Evolutionary conservation across 2,888 invertebrate genomes (phyloP).

Genomic region (Lasioglossum pauxillum): DNA sequence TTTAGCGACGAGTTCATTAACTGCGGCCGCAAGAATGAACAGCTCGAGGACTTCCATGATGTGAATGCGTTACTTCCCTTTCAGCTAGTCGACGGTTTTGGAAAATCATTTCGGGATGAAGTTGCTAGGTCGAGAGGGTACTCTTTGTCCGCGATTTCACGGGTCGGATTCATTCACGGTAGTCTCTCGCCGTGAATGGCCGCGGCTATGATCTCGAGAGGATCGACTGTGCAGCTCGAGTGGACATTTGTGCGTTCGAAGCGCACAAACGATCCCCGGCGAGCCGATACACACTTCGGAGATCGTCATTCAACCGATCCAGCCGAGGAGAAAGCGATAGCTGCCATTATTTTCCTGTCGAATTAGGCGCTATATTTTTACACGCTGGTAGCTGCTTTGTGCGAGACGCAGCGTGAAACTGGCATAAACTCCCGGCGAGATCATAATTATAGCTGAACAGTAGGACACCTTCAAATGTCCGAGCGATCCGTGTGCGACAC

Average conservation of each 20-base stretch:
- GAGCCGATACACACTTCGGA: slow-evolving; percentile 38
- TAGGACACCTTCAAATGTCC: not conserved
- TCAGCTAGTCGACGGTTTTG: slow-evolving; percentile 40
- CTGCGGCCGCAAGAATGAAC: slow-evolving; percentile 42
- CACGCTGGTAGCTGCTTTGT: slow-evolving; percentile 1
- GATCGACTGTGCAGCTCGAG: slow-evolving; percentile 58
- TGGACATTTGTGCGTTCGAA: slow-evolving; percentile 44
- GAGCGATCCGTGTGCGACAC: not conserved
- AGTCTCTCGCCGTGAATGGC: slow-evolving; percentile 59
- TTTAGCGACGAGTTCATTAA: slow-evolving; percentile 49
- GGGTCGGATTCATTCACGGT: slow-evolving; percentile 57
- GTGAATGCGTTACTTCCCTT: slow-evolving; percentile 12
- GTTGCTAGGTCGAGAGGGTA: slow-evolving; percentile 34
- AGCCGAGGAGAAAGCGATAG: not conserved
- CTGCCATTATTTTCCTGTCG: slow-evolving; percentile 12
- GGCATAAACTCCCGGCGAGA: not conserved
- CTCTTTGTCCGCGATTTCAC: slow-evolving; percentile 63
- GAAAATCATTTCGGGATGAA: slow-evolving; percentile 67
- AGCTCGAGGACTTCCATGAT: slow-evolving; percentile 14
- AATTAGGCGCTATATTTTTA: slow-evolving; percentile 10
- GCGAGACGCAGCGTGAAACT: not conserved
- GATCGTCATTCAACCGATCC: slow-evolving; percentile 30
- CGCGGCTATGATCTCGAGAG: slow-evolving; percentile 63
- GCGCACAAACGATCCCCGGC: slow-evolving; percentile 46
- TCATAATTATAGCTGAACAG: not conserved